Conservation (phyloP, 2,113 vertebrate genomes). For the Urocitellus parryii region DNA sequence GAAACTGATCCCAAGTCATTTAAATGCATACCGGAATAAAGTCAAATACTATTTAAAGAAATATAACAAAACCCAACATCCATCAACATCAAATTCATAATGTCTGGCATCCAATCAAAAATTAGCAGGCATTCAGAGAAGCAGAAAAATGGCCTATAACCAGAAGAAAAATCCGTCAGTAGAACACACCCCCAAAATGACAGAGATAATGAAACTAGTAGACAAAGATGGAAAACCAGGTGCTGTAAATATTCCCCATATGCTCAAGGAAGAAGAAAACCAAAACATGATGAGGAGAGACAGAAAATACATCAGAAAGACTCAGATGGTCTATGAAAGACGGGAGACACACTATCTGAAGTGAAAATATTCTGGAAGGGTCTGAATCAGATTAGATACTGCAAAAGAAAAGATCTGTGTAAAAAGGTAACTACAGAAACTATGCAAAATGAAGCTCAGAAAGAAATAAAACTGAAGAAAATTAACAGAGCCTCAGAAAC, state of each 20-base stretch:
- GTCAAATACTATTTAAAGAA: conserved; percentile 50
- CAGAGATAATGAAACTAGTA: not conserved
- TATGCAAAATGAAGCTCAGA: not conserved
- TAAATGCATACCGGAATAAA: conserved; percentile 47
- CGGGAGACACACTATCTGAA: not conserved
- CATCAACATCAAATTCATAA: conserved; percentile 24
- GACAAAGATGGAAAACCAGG: not conserved
- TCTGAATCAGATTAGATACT: not conserved
- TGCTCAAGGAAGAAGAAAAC: not conserved
- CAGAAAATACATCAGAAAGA: not conserved
- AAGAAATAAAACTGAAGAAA: not conserved
- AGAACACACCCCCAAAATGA: not conserved
- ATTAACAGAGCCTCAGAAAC: not conserved
- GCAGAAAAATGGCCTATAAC: conserved; percentile 14
- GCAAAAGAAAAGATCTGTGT: too few relatives aligned
- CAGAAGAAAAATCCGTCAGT: conserved; percentile 18
- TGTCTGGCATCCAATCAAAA: conserved; percentile 36
- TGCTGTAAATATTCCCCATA: not conserved
- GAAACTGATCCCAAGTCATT: conserved; percentile 57
- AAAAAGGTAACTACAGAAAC: not conserved
- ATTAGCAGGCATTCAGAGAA: conserved; percentile 50
- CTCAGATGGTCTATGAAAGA: not conserved
- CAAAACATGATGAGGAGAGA: not conserved
- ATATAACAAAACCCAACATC: conserved; percentile 52
- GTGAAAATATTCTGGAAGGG: not conserved